Evolutionary conservation across 2,797 vertebrate genomes (phyloP), one percentile per base, ranked within the genome.

Genomic region (Molothrus ater): DNA sequence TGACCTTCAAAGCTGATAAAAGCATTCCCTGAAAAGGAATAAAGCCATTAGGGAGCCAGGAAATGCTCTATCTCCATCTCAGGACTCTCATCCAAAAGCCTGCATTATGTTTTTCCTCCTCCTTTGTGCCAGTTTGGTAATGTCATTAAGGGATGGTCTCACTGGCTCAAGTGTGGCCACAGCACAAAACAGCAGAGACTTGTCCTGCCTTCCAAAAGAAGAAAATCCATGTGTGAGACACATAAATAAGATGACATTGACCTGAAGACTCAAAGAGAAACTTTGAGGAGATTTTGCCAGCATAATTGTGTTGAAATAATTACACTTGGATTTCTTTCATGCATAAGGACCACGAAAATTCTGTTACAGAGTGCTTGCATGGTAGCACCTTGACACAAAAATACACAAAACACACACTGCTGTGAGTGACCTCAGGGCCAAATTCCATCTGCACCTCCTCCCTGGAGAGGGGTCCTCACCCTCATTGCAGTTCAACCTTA

Each of bases 1-100:
- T 68, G 84, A 90, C 88, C 93, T 92, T 76, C 79, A 92, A 93
- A 95, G 92, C 84, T 93, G 80, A 95, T 91, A 85, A 92, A 96
- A 92, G 84, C 84, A 10, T 40, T 64, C 56, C 90, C 73, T 83
- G 43, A 54, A 90, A 92, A 93, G 66, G 69, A 86, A 79, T 47
- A 65, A 86, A 92, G 71, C 43, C 56, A 80, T 84, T 81, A 95
- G 54, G 73, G 66, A 95, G 76, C 47, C 80, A 95, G 86, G 76
- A 95, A 90, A 59, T 92, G 82, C 85, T 92, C 91, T 66, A 86
- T 94, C 91, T 91, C 84, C 73, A 93, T 81, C 93, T 94, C 63
- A 79, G 93, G 86, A 92, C 60, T 92, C 54, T 72, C 20, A 9
- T 75, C 85, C 88, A 87, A 87, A 64, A 93, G 75, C 50, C 78